phyloP scores from a whole-genome alignment of 2,888 invertebrate genomes.

The Helicoverpa assulta region DNA sequence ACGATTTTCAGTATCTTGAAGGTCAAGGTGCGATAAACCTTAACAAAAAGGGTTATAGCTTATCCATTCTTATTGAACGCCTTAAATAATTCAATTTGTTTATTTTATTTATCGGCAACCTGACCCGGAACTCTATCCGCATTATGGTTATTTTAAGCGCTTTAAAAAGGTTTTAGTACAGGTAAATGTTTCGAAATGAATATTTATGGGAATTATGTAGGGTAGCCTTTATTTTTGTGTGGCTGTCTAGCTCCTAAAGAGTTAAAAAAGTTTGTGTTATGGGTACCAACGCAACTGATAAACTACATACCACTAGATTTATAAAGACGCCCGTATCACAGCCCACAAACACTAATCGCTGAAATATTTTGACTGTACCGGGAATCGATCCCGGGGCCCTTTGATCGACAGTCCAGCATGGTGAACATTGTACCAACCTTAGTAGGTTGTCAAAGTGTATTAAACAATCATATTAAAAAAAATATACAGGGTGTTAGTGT shows the following conservation, averaged over 20 bases:
- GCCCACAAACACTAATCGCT: too few relatives aligned
- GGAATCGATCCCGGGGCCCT: too few relatives aligned
- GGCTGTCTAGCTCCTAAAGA: slow-evolving; percentile 38
- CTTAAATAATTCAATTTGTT: slow-evolving; percentile 32
- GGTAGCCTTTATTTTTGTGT: slow-evolving; percentile 44
- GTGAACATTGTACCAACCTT: too few relatives aligned
- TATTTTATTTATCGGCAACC: slow-evolving; percentile 24
- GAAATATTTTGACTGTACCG: too few relatives aligned
- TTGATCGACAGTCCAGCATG: too few relatives aligned
- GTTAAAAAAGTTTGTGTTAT: slow-evolving; percentile 24
- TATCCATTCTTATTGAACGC: not conserved
- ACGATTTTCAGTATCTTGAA: not conserved
- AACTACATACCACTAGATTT: too few relatives aligned
- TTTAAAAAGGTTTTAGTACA: slow-evolving; percentile 50
- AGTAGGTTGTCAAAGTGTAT: too few relatives aligned
- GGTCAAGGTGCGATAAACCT: not conserved
- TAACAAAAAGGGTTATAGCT: not conserved
- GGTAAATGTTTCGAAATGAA: slow-evolving; percentile 52
- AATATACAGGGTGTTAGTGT: too few relatives aligned
- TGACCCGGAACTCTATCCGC: slow-evolving; percentile 28
- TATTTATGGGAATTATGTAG: slow-evolving; percentile 52
- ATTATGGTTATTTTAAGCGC: slow-evolving; percentile 53
- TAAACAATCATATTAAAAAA: too few relatives aligned
- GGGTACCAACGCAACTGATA: not conserved
- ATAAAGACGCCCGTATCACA: too few relatives aligned